phyloP scores from a whole-genome alignment of 2,888 invertebrate species.

The Heteromurus nitidus region DNA sequence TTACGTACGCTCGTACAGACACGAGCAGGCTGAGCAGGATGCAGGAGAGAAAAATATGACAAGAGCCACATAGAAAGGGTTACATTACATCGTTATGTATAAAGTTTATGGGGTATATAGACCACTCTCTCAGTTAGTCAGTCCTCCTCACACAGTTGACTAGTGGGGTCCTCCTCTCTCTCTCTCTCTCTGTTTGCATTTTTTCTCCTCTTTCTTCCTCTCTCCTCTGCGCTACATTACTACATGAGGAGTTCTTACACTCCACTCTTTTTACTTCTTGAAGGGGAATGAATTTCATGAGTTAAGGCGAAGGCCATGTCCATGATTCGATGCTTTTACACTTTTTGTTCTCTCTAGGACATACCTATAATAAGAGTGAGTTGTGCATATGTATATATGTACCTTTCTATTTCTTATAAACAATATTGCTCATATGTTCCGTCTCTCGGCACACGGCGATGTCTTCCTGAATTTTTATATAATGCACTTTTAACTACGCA shows the following conservation, averaged over 20 bases:
- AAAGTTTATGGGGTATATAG: slow-evolving; percentile 62
- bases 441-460: not conserved
- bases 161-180: slow-evolving; percentile 57
- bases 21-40: slow-evolving; percentile 9
- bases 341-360: slow-evolving; percentile 29
- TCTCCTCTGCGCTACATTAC: not conserved
- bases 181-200: slow-evolving; percentile 11
- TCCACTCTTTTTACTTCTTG: slow-evolving; percentile 50
- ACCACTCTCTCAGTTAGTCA: slow-evolving; percentile 57
- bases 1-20: slow-evolving; percentile 14
- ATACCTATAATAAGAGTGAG: too few species aligned
- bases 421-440: not conserved
- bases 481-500: slow-evolving; percentile 16
- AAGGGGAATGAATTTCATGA: slow-evolving; percentile 68
- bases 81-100: slow-evolving; percentile 47
- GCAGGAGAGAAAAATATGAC: slow-evolving; percentile 25
- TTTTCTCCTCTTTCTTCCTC: slow-evolving; percentile 34
- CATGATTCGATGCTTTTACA: slow-evolving; percentile 53
- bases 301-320: slow-evolving; percentile 66
- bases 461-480: slow-evolving; percentile 14
- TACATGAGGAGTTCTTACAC: slow-evolving; percentile 7
- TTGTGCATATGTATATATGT: not conserved
- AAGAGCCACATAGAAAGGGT: slow-evolving; percentile 37
- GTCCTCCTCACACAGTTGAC: slow-evolving; percentile 60
- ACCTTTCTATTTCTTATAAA: not conserved